A percentile compares a stretch with the other conserved stretches of the same genome.
These are phyloP conservation scores for Saccostrea cuccullata DNA, from an alignment of 1,140 invertebrate species.

Conservation along the genomic window DNA sequence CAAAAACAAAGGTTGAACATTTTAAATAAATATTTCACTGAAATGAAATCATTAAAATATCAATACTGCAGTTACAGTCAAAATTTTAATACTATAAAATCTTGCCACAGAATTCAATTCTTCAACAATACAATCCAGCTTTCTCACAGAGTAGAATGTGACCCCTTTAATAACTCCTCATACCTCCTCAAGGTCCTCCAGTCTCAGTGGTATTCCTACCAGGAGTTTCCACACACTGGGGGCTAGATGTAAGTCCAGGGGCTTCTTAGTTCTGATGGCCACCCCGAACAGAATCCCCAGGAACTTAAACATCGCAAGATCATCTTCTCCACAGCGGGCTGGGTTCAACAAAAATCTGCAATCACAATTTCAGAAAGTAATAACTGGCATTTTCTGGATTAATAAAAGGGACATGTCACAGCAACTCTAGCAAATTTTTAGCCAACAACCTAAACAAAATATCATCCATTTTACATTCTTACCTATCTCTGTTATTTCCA, in stretches of 20 bases:
- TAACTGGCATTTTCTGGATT: background rate
- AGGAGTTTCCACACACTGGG: slow-evolving; percentile 85
- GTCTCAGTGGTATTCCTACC: slow-evolving; percentile 81
- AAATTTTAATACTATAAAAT: too few relatives aligned
- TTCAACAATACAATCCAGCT: too few relatives aligned
- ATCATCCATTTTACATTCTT: background rate
- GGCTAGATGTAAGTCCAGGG: slow-evolving; percentile 85
- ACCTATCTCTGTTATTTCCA: slow-evolving; percentile 83
- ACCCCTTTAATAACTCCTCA: background rate
- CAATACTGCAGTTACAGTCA: too few relatives aligned
- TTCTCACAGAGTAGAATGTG: too few relatives aligned
- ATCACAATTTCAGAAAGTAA: background rate
- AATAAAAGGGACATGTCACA: background rate
- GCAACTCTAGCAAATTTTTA: slow-evolving; percentile 28
- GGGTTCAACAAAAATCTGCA: slow-evolving; percentile 83
- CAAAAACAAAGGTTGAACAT: slow-evolving; percentile 37
- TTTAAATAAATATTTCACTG: too few relatives aligned
- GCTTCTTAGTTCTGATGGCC: slow-evolving; percentile 95
- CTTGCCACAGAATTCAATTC: too few relatives aligned
- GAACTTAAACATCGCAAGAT: slow-evolving; percentile 82
- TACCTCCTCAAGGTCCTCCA: slow-evolving; percentile 84
- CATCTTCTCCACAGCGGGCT: slow-evolving; percentile 80
- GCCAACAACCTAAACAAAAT: background rate
- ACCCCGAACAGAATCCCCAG: slow-evolving; percentile 95
- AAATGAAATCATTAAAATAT: too few relatives aligned